Percentiles rank a stretch among this genome's conserved stretches.
These are phyloP conservation scores for Platypus cylindrus DNA, from an alignment of 2,888 invertebrate species.

Conservation along the genomic window DNA sequence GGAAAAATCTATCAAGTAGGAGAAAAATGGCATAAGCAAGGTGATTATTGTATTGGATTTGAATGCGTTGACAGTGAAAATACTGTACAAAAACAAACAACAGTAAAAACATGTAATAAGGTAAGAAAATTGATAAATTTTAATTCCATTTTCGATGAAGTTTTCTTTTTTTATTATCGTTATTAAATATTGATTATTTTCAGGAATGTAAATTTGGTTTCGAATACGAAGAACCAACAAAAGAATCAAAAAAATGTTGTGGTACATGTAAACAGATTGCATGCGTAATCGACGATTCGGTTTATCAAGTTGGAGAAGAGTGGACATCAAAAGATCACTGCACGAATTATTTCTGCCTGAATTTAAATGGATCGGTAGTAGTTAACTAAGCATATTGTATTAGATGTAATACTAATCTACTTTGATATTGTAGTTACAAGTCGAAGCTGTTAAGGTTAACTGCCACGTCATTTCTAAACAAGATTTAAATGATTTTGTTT, in stretches of 20 bases:
- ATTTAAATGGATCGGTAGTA: conserved; percentile 37
- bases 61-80: conserved; percentile 38
- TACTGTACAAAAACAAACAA: conserved; percentile 42
- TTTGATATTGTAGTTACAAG: conserved; percentile 37
- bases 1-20: conserved; percentile 37
- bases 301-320: conserved; percentile 38
- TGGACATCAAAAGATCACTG: conserved; percentile 54
- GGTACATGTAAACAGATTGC: conserved; percentile 50
- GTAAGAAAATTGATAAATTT: conserved; percentile 6
- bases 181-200: conserved; percentile 1
- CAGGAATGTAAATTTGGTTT: conserved; percentile 12
- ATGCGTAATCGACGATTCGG: conserved; percentile 38
- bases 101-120: conserved; percentile 41
- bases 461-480: conserved; percentile 40
- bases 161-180: neutral
- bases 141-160: neutral
- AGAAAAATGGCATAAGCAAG: conserved; percentile 42
- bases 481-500: conserved; percentile 37
- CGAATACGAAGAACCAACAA: conserved; percentile 9
- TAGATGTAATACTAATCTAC: neutral
- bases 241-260: conserved; percentile 41
- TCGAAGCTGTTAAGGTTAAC: conserved; percentile 40
- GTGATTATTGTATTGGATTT: conserved; percentile 43
- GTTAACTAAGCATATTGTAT: neutral
- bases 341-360: conserved; percentile 45